phyloP scores from a whole-genome alignment of 2,888 invertebrate species.

The Spisula subtruncata region DNA sequence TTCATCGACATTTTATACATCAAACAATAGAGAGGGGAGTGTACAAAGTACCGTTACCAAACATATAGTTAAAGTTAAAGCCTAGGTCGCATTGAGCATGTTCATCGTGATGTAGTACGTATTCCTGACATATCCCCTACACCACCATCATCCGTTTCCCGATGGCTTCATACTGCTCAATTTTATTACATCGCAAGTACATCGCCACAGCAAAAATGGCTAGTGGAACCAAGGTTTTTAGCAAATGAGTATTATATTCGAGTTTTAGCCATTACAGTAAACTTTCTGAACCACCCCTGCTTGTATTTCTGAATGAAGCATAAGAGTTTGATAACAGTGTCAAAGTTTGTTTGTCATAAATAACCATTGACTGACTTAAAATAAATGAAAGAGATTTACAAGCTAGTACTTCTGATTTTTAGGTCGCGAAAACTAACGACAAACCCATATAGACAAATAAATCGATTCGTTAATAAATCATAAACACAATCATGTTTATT shows the following conservation, averaged over 20 bases:
- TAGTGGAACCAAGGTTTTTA: too few species aligned
- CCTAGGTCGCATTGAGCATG: too few species aligned
- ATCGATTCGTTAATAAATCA: neutral
- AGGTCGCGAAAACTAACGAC: slow-evolving; percentile 1
- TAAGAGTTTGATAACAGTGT: neutral
- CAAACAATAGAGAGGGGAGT: too few species aligned
- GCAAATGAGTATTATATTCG: neutral
- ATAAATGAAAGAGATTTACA: too few species aligned
- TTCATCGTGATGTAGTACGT: too few species aligned
- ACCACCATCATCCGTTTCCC: too few species aligned
- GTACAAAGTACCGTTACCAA: too few species aligned
- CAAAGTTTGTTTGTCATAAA: slow-evolving; percentile 8
- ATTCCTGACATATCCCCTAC: too few species aligned
- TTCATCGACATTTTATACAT: too few species aligned
- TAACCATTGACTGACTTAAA: neutral
- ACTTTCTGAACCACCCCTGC: neutral
- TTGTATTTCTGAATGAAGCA: neutral
- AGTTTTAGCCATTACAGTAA: neutral
- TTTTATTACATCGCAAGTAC: too few species aligned
- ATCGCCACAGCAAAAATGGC: too few species aligned
- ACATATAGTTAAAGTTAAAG: neutral
- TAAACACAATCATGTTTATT: neutral
- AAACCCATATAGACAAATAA: neutral
- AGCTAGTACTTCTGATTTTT: neutral
- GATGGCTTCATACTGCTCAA: too few species aligned